Percentiles rank a stretch among this genome's conserved stretches.
Conservation (phyloP, 2,888 invertebrate genomes). For the Lepeophtheirus nordmannii region DNA sequence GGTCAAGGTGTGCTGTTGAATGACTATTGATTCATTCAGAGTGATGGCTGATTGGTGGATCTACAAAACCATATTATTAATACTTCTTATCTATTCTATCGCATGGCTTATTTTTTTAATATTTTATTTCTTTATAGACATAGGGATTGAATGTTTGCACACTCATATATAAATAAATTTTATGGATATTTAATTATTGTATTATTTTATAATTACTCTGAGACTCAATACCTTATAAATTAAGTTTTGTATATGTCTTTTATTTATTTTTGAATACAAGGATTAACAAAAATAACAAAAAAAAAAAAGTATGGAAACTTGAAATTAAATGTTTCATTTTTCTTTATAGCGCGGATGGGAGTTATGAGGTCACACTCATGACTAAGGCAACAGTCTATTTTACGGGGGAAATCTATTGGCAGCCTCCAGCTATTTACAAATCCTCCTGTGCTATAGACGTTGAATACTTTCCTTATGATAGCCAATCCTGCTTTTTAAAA, state of each 20-base stretch:
- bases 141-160: no score
- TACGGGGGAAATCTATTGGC: constrained; percentile 85
- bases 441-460: constrained; percentile 90
- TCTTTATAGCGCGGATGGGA: constrained; percentile 74
- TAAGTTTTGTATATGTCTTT: no score
- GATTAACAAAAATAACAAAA: no score
- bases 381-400: constrained; percentile 88
- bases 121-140: no score
- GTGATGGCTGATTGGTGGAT: background rate
- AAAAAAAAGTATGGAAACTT: no score
- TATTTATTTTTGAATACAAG: no score
- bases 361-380: constrained; percentile 94
- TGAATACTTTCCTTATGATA: constrained; percentile 84
- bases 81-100: no score
- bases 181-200: no score
- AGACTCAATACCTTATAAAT: no score
- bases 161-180: no score
- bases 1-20: background rate
- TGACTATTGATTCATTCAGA: background rate
- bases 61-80: background rate
- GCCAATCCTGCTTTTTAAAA: constrained; percentile 89
- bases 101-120: no score
- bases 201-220: no score
- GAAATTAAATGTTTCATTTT: background rate
- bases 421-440: constrained; percentile 96